Conservation (phyloP, 2,888 invertebrate species). For the Glyphotaelius pellucidus region DNA sequence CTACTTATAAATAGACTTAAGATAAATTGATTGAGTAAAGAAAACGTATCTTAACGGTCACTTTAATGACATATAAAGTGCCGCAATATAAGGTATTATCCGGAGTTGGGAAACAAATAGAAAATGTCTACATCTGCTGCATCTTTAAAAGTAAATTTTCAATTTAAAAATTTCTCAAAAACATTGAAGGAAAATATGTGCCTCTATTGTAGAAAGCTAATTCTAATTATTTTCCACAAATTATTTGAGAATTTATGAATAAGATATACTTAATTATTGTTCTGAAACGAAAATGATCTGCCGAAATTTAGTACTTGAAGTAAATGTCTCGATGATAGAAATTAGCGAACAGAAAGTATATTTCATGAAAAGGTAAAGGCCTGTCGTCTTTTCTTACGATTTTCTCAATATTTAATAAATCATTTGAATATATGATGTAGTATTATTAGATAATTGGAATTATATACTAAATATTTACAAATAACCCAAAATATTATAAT, state of each 20-base stretch:
- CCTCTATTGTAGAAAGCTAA: not conserved
- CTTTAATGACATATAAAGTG: slow-evolving; percentile 36
- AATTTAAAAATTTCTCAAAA: slow-evolving; percentile 41
- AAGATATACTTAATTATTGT: not conserved
- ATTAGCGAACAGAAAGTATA: not conserved
- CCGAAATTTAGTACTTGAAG: not conserved
- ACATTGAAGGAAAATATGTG: slow-evolving; percentile 16
- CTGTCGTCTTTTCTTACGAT: not conserved
- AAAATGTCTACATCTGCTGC: not conserved
- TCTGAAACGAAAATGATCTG: not conserved
- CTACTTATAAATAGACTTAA: slow-evolving; percentile 11
- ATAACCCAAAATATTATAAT: not conserved
- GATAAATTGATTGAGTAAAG: not conserved
- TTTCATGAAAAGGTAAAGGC: not conserved
- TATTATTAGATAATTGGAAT: not conserved
- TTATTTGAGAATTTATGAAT: not conserved
- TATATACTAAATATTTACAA: not conserved
- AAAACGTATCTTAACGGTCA: not conserved
- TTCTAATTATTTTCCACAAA: not conserved
- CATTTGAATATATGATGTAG: not conserved
- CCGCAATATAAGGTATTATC: not conserved
- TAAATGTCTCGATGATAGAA: not conserved
- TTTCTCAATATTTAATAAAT: not conserved
- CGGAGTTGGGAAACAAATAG: not conserved
- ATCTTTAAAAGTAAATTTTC: slow-evolving; percentile 45